Conservation (phyloP, 2,888 invertebrate species). For the Tetramorium bicarinatum region DNA sequence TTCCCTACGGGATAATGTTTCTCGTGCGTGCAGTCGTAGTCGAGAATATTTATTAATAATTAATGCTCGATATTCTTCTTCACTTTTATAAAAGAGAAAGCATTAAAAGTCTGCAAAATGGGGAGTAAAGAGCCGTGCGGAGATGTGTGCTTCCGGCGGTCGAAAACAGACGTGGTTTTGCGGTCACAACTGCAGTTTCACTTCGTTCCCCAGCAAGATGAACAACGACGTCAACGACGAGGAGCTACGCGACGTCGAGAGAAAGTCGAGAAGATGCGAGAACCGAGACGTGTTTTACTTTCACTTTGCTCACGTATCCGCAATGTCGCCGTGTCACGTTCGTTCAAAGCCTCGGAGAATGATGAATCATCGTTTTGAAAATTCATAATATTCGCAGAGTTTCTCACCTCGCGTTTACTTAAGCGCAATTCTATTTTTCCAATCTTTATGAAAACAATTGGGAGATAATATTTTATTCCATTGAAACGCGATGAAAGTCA, state of each 20-base stretch:
- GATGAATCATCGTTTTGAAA: slow-evolving; percentile 15
- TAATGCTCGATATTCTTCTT: not conserved
- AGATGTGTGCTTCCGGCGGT: not conserved
- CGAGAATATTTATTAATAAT: slow-evolving; percentile 2
- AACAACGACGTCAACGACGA: slow-evolving; percentile 11
- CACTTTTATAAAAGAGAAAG: not conserved
- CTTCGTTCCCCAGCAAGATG: slow-evolving; percentile 13
- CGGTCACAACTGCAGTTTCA: slow-evolving; percentile 13
- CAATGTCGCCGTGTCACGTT: slow-evolving; percentile 5
- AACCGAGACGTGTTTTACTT: slow-evolving; percentile 35
- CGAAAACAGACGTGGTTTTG: slow-evolving; percentile 30
- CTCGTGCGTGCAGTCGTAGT: not conserved
- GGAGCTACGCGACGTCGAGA: slow-evolving; percentile 25
- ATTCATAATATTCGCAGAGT: not conserved
- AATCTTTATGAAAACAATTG: not conserved
- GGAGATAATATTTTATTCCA: not conserved
- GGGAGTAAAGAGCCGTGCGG: not conserved
- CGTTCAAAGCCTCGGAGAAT: not conserved
- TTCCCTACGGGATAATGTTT: not conserved
- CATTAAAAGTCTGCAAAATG: not conserved
- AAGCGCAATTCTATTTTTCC: not conserved
- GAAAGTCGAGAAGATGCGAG: slow-evolving; percentile 42
- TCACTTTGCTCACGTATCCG: slow-evolving; percentile 16
- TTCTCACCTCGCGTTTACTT: not conserved
- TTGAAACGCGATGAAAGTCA: not conserved